Percentiles rank a stretch among this genome's conserved stretches.
Conservation (phyloP, 35 echinoderm and acorn worm genomes). For the Diadema setosum region DNA sequence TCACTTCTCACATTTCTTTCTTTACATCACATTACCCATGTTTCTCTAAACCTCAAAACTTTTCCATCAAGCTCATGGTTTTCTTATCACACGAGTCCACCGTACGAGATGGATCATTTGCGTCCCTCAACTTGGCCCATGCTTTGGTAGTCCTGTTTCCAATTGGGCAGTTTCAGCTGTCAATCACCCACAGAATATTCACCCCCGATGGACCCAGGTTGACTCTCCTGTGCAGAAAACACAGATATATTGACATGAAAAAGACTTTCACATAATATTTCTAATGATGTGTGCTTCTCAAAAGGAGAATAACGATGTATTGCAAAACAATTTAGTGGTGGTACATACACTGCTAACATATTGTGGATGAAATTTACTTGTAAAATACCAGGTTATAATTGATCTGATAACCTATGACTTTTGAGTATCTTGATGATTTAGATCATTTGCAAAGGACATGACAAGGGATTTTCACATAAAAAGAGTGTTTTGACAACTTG, state of each 20-base stretch:
- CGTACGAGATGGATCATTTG: no score
- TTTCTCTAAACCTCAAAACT: no score
- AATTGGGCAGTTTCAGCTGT: conserved; percentile 9
- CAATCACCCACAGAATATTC: conserved; percentile 84
- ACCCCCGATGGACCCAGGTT: conserved; percentile 84
- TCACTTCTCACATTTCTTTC: no score
- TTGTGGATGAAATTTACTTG: not conserved
- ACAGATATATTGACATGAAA: not conserved
- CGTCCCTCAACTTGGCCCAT: no score
- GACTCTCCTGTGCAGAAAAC: conserved; percentile 72
- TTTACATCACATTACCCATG: no score
- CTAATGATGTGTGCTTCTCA: not conserved
- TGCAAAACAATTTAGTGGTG: not conserved
- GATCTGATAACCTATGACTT: not conserved
- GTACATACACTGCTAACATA: not conserved
- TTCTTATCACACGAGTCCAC: no score
- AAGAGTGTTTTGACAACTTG: no score
- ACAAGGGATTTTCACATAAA: no score
- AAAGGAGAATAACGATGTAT: not conserved
- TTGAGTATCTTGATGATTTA: no score
- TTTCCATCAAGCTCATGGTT: no score
- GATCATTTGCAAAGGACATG: no score
- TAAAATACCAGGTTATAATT: not conserved
- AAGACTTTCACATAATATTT: not conserved
- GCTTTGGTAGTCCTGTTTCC: no score